Conservation (phyloP, 2,888 invertebrate genomes). For the Orthosia gothica region DNA sequence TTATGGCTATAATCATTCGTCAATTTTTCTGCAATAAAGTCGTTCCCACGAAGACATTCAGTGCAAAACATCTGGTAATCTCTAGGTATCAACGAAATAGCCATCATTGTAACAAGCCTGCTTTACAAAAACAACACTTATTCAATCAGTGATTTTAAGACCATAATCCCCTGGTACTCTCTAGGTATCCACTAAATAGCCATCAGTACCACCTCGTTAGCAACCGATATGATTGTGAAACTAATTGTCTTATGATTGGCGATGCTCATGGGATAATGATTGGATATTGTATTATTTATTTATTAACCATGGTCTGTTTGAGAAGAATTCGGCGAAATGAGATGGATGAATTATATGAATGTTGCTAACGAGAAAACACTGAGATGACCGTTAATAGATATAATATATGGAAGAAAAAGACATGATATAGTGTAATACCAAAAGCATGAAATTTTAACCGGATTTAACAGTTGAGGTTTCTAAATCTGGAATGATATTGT, state of each 20-base stretch:
- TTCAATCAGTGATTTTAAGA: too few relatives aligned
- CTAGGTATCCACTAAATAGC: conserved; percentile 38
- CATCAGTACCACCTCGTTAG: conserved; percentile 54
- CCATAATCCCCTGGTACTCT: conserved; percentile 5
- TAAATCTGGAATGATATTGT: too few relatives aligned
- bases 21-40: conserved; percentile 28
- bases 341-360: not conserved
- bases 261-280: conserved; percentile 29
- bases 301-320: not conserved
- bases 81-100: conserved; percentile 36
- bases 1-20: not conserved
- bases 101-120: conserved; percentile 14
- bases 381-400: too few relatives aligned
- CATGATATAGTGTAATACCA: not conserved
- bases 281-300: conserved; percentile 16
- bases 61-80: conserved; percentile 25
- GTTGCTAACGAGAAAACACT: not conserved
- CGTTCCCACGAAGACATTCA: not conserved
- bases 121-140: too few relatives aligned
- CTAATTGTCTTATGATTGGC: conserved; percentile 52
- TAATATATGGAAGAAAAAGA: not conserved
- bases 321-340: not conserved
- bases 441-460: not conserved
- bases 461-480: too few relatives aligned
- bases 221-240: conserved; percentile 34